Percentiles rank a stretch among this genome's conserved stretches.
Evolutionary conservation across 30 jellyfish, hydroid and myxozoan genomes (phyloP).

Genomic region (Turritopsis rubra): DNA sequence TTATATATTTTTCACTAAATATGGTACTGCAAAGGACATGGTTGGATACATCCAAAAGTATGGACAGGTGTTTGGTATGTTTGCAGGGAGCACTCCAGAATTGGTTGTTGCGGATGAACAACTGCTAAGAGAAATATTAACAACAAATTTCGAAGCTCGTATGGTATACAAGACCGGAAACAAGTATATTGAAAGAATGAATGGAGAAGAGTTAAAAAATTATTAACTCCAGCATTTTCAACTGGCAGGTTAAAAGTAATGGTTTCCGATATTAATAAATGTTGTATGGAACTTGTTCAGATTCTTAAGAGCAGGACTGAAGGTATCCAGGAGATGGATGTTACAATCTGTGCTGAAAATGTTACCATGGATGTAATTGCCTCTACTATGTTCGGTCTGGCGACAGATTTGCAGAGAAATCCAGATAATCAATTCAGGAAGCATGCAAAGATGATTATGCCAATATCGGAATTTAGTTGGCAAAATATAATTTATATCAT

Average conservation of each 20-base stretch:
- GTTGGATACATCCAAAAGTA: background rate
- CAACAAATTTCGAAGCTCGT: background rate
- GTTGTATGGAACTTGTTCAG: background rate
- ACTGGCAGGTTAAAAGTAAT: slow-evolving; percentile 63
- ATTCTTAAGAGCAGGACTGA: background rate
- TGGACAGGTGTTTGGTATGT: background rate
- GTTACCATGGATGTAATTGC: background rate
- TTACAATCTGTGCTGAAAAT: background rate
- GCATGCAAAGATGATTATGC: background rate
- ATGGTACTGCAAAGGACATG: background rate
- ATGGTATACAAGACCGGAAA: background rate
- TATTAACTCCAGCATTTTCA: slow-evolving; percentile 54
- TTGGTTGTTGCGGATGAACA: slow-evolving; percentile 5
- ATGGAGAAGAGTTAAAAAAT: slow-evolving; percentile 61
- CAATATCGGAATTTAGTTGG: background rate
- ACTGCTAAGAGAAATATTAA: background rate
- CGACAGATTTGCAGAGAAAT: background rate
- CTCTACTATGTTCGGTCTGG: background rate
- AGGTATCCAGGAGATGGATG: background rate
- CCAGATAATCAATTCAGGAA: background rate
- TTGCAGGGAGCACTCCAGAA: slow-evolving; percentile 5
- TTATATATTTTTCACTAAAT: background rate
- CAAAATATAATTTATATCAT: background rate
- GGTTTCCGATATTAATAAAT: slow-evolving; percentile 15
- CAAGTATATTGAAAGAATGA: slow-evolving; percentile 18